phyloP scores from a whole-genome alignment of 1,140 invertebrate species.

The Homalodisca vitripennis region DNA sequence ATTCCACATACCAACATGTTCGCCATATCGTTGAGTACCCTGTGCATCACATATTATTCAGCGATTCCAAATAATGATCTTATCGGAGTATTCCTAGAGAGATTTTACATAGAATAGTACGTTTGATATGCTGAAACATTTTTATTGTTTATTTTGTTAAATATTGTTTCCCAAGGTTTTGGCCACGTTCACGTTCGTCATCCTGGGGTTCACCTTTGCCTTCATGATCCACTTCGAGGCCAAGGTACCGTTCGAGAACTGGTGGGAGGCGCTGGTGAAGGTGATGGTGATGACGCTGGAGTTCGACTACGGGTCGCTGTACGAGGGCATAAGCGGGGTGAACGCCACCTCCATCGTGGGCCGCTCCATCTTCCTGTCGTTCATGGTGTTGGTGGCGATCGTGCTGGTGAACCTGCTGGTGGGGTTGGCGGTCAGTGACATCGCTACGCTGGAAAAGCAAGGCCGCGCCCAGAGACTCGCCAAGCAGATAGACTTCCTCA shows the following conservation, averaged over 20 bases:
- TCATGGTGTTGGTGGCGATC: slow-evolving; percentile 48
- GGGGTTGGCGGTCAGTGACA: slow-evolving; percentile 52
- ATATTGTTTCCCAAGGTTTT: slow-evolving; percentile 45
- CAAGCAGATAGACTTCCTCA: slow-evolving; percentile 40
- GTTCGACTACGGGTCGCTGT: slow-evolving; percentile 53
- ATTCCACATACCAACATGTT: neutral
- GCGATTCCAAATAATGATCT: too few relatives aligned
- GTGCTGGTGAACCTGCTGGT: slow-evolving; percentile 52
- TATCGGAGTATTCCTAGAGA: too few relatives aligned
- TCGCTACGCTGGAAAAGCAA: slow-evolving; percentile 40
- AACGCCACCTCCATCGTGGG: slow-evolving; percentile 37
- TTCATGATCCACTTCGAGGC: slow-evolving; percentile 54
- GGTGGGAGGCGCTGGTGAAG: slow-evolving; percentile 51
- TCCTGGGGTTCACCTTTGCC: slow-evolving; percentile 57
- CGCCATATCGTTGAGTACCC: too few relatives aligned
- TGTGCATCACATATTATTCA: too few relatives aligned
- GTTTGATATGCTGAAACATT: neutral
- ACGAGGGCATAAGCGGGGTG: slow-evolving; percentile 38
- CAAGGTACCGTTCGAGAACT: slow-evolving; percentile 48
- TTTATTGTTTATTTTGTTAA: neutral
- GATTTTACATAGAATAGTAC: neutral
- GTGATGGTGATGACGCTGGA: slow-evolving; percentile 61
- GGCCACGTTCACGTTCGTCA: slow-evolving; percentile 53
- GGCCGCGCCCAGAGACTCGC: slow-evolving; percentile 36
- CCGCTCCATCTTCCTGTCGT: slow-evolving; percentile 43